Base-by-base conservation (phyloP, 2,113 vertebrate genomes). In the Erythrocebus patas region DNA sequence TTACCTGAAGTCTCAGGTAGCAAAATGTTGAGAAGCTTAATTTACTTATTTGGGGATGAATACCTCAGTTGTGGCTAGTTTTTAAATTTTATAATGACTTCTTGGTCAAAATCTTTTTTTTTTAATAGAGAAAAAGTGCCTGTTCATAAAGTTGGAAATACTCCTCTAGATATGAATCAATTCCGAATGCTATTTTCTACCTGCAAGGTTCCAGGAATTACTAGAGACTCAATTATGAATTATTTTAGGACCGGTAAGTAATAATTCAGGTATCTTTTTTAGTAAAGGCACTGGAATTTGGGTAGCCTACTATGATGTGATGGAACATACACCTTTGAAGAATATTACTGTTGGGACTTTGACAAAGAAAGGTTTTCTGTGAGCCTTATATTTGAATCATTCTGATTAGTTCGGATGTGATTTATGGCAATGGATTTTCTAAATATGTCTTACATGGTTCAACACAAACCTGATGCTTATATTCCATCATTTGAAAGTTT, bases 151-250 rank as follows among this genome's bases (percentile, higher is more conserved):
- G 93, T 98, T 97, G 98, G 99, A 38, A 98, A 98, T 97, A 83
- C 40, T 32, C 97, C 98, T 40, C 98, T 99, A 78, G 99, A 99
- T 98, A 99, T 99, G 99, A 98, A 98, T 97, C 99, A 99, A 85
- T 99, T 99, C 98, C 99, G 98, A 96, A 99, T 99, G 99, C 92
- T 99, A 20, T 99, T 99, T 98, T 99, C 98, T 85, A 99, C 99
- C 84, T 99, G 99, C 98, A 99, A 98, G 98, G 98, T 99, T 91
- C 99, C 99, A 52, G 99, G 99, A 95, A 68, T 99, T 88, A 98
- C 98, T 90, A 99, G 99, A 98, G 99, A 99, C 97, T 99, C 98
- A 0, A 86, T 99, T 30, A 40, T 45, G 82, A 99, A 93, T 98
- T 99, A 99, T 97, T 99, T 99, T 97, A 99, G 98, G 97, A 99